Evolutionary conservation across 2,113 vertebrate genomes (phyloP).

Genomic region (Peromyscus polionotus): DNA sequence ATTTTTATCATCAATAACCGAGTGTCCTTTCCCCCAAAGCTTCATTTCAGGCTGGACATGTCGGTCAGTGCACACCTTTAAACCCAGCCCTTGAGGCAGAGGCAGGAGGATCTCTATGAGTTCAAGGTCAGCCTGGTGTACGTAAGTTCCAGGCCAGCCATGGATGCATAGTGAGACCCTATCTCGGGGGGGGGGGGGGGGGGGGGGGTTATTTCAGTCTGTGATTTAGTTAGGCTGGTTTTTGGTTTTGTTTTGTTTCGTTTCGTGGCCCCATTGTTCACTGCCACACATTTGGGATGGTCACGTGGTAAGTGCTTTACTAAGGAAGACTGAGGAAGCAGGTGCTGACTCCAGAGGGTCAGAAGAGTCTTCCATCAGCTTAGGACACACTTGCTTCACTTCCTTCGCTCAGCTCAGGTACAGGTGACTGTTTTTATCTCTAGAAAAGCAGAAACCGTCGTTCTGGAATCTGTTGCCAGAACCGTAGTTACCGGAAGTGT

Average conservation of each 20-base stretch:
- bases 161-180: not conserved
- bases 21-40: conserved; percentile 15
- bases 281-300: not conserved
- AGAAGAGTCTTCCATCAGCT: not conserved
- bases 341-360: not conserved
- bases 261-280: not conserved
- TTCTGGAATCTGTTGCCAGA: conserved; percentile 11
- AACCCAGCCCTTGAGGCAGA: not conserved
- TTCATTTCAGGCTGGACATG: not conserved
- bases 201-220: not conserved
- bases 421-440: conserved; percentile 31
- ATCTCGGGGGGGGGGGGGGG: no score
- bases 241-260: no score
- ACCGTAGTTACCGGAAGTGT: not conserved
- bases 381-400: not conserved
- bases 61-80: not conserved
- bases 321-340: not conserved
- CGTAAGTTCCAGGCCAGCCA: not conserved
- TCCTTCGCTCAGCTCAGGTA: not conserved
- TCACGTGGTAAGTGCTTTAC: not conserved
- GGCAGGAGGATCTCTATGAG: not conserved
- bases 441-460: conserved; percentile 34
- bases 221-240: not conserved
- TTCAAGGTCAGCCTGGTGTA: not conserved
- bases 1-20: conserved; percentile 11